Evolutionary conservation across 2,888 invertebrate species (phyloP).

Genomic region (Campoletis raptor): DNA sequence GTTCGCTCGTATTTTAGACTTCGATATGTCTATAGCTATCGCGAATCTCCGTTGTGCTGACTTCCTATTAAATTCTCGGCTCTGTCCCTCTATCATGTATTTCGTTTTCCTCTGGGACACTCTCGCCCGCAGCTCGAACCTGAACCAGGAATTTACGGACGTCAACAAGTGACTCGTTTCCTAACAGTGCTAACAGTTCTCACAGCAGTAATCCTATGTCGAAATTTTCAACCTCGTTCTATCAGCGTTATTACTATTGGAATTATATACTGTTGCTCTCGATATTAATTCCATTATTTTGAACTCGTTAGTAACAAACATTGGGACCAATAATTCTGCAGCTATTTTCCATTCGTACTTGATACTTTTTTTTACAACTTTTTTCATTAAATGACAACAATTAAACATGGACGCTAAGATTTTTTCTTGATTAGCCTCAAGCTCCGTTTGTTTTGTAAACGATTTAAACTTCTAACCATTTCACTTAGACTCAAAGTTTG

Average conservation of each 20-base stretch:
- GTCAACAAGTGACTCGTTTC: constrained; percentile 66
- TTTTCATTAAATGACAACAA: neutral
- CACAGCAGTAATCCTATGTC: neutral
- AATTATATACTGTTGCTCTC: neutral
- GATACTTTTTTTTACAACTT: neutral
- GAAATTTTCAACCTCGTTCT: neutral
- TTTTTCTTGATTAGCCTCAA: neutral
- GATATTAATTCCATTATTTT: neutral
- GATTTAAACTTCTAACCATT: neutral
- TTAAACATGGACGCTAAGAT: neutral
- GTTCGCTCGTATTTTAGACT: neutral
- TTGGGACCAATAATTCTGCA: neutral
- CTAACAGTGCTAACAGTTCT: constrained; percentile 30
- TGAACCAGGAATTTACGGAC: constrained; percentile 44
- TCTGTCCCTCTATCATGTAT: constrained; percentile 15
- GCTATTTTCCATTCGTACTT: neutral
- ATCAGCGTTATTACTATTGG: neutral
- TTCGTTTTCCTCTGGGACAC: constrained; percentile 31
- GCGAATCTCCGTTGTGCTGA: neutral
- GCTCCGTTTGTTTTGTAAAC: neutral
- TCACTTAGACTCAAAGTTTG: neutral
- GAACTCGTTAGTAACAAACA: neutral
- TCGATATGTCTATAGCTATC: neutral
- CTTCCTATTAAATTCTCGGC: constrained; percentile 61
- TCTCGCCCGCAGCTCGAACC: neutral